Percentiles rank a stretch among this genome's conserved stretches.
Evolutionary conservation across 2,797 vertebrate species (phyloP).

Genomic region (Cyclura pinguis): DNA sequence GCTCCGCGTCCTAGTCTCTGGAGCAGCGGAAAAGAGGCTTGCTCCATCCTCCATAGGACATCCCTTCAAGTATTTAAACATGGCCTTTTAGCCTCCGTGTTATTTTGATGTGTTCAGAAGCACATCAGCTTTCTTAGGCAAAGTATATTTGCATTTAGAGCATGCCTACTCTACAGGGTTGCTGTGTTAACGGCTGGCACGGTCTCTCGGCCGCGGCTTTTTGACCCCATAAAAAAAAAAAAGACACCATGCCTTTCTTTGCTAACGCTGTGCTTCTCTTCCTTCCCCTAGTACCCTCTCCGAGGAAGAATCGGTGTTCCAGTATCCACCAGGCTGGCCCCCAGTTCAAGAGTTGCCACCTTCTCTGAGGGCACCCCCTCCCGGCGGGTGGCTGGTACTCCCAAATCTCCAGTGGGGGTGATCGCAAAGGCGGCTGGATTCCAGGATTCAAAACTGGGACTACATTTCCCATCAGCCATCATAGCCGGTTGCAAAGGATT

Average conservation of each 20-base stretch:
- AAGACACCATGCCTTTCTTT: not conserved
- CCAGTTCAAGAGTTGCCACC: constrained; percentile 90
- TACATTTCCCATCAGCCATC: not conserved
- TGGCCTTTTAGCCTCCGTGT: too few relatives aligned
- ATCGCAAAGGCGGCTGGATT: constrained; percentile 39
- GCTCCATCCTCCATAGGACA: too few relatives aligned
- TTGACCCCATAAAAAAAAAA: too few relatives aligned
- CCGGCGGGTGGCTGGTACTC: constrained; percentile 83
- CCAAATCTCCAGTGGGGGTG: constrained; percentile 89
- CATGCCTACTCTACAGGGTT: not conserved
- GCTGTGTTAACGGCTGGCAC: too few relatives aligned
- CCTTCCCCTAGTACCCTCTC: constrained; percentile 62
- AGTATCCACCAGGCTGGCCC: constrained; percentile 87
- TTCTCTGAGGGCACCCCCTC: constrained; percentile 88
- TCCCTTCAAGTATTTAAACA: too few relatives aligned
- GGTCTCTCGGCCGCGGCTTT: too few relatives aligned
- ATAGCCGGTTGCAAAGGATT: too few relatives aligned
- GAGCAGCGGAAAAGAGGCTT: too few relatives aligned
- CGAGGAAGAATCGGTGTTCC: constrained; percentile 73
- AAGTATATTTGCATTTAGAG: too few relatives aligned
- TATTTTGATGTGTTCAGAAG: too few relatives aligned
- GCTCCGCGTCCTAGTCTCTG: too few relatives aligned
- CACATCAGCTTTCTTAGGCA: too few relatives aligned
- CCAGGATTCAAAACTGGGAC: not conserved
- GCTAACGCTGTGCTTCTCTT: not conserved